Percentiles rank a stretch among this genome's conserved stretches.
These are phyloP conservation scores for Sarcophaga rosellei DNA, from an alignment of 2,888 invertebrate species.

Conservation along the genomic window DNA sequence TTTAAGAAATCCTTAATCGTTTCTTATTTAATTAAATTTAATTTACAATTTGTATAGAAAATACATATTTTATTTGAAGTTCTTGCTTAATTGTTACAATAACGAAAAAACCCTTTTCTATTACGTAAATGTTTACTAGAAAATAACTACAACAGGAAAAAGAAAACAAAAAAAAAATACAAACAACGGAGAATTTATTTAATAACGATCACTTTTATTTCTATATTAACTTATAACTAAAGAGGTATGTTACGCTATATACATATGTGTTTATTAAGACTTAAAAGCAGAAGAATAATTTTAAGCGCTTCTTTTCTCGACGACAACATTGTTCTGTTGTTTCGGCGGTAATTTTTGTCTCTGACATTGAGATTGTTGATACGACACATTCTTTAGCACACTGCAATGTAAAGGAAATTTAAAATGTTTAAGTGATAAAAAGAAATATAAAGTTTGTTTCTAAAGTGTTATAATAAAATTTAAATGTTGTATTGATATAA, in stretches of 20 bases:
- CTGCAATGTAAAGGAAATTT: constrained; percentile 54
- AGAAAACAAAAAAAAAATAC: not conserved
- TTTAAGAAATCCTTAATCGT: too few species aligned
- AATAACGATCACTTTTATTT: not conserved
- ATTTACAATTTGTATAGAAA: not conserved
- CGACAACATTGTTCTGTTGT: constrained; percentile 40
- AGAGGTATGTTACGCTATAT: not conserved
- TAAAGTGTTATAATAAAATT: not conserved
- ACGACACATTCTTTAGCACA: constrained; percentile 37
- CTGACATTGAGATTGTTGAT: constrained; percentile 32
- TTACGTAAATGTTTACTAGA: not conserved
- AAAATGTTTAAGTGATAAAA: not conserved
- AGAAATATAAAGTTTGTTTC: not conserved
- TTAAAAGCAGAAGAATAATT: constrained; percentile 70
- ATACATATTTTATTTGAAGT: not conserved
- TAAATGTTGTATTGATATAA: not conserved
- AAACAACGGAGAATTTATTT: not conserved
- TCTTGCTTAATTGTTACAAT: not conserved
- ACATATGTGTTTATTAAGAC: not conserved
- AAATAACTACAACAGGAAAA: not conserved
- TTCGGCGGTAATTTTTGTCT: constrained; percentile 37
- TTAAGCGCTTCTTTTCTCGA: constrained; percentile 67
- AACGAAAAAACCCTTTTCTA: not conserved
- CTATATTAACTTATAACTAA: not conserved
- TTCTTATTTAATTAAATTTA: not conserved